Base-by-base conservation (phyloP, 2,797 vertebrate species). In the Eospalax fontanierii region DNA sequence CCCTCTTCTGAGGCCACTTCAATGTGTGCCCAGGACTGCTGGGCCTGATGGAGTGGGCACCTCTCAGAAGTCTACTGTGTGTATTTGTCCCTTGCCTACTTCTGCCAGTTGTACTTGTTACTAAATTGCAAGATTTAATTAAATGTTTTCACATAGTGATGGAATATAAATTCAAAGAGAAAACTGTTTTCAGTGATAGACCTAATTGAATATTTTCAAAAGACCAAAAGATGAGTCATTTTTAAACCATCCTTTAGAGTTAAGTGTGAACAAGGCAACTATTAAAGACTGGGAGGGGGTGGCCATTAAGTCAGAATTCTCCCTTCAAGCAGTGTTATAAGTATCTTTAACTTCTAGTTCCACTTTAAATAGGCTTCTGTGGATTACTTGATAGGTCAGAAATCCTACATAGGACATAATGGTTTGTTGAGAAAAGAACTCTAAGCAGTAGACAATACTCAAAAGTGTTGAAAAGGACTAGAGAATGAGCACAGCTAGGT, bases 151-250 rank as follows among this genome's bases (percentile, higher is more conserved):
- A 76, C 57, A 59, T 68, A 50, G 35, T 81, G 21, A 74, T 83
- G 65, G 94, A 92, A 71, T 74, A 63, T 12, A 46, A 95, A 86
- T 93, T 92, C 4, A 35, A 93, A 87, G 95, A 82, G 79, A 90
- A 92, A 65, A 33, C 54, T 73, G 24, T 88, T 83, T 75, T 88
- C 26, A 3, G 28, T 70, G 65, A 65, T 65, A 91, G 91, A 86
- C 22, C 50, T 57, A 75, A 80, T 16, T 40, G 85, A 94, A 79
- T 93, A 68, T 28, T 95, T 96, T 93, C 9, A 63, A 85, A 91
- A 80, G 76, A 30, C 74, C 30, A 7, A 63, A 83, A 83, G 71
- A 54, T 57, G 28, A 79, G 21, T 84, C 83, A 84, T 74, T 97
- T 80, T 79, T 63, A n/a, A 70, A 90, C 57, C 87, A 28, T 35